Evolutionary conservation across 2,888 invertebrate species (phyloP), one percentile per base, ranked within the genome.

Genomic region (Oscheius sp.): DNA sequence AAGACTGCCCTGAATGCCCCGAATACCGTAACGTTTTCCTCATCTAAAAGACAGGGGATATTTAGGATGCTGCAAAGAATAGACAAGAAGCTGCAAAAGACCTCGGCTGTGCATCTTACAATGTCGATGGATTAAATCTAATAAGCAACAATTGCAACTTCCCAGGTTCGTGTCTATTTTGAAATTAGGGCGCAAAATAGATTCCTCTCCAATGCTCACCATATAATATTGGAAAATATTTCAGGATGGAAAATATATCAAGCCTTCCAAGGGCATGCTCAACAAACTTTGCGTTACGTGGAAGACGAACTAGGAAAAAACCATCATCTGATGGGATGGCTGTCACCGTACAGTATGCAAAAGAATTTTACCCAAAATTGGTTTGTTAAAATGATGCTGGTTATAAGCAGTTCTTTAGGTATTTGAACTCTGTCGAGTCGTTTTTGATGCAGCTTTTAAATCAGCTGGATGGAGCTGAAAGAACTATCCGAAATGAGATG

Each of bases 271-370:
- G 74, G 69, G 46, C 69, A 68, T 46, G 77, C 78, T 2, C 79
- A 76, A 2, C 74, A 76, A 49, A 43, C 75, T 2, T 73, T 81
- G 1, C 27, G 43, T 13, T 49, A 66, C 45, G 77, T 82, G 7
- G 74, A 81, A 16, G 49, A 61, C 21, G 81, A 81, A 29, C 23
- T 83, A 9, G 76, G 59, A 13, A 78, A 76, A 45, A 78, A 82
- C 70, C 82, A 84, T 72, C 84, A 80, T 68, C 56, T 83, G 7
- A 78, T 80, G 69, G 86, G 86, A 43, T 86, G 86, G 86, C 76
- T 84, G 18, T 78, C 80, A 21, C 76, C 76, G 23, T 86, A 82
- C 75, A 80, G 79, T 71, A 69, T 73, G 29, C 73, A 66, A 49
- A 84, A 82, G 69, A 82, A 81, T 41, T 78, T 81, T 69, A 78